Conservation (phyloP, 2,888 invertebrate species). For the Dicroscelio sp. region DNA sequence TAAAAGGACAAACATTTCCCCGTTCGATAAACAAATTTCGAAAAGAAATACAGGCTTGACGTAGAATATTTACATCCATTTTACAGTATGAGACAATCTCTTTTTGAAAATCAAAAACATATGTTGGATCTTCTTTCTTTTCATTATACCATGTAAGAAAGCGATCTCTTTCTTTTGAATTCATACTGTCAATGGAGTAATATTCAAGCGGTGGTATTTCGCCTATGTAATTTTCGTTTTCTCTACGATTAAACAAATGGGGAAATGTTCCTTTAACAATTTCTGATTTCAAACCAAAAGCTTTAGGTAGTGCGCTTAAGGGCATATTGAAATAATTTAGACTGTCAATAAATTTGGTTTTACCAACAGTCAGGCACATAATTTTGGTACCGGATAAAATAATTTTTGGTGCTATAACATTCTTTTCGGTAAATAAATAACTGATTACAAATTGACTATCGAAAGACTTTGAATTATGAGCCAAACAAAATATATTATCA, state of each 20-base stretch:
- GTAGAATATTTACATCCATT: too few relatives aligned
- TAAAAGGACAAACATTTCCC: too few relatives aligned
- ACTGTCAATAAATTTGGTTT: constrained; percentile 20
- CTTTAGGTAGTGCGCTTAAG: constrained; percentile 9
- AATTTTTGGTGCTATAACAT: background rate
- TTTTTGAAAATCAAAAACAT: constrained; percentile 10
- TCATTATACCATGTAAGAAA: background rate
- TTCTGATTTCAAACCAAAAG: background rate
- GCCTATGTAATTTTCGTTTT: background rate
- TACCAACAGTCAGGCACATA: background rate
- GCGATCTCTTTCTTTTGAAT: background rate
- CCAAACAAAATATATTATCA: constrained; percentile 1
- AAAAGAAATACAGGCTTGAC: too few relatives aligned
- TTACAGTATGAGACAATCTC: background rate
- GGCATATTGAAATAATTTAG: constrained; percentile 14
- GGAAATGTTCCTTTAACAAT: constrained; percentile 1
- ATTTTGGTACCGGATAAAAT: constrained; percentile 23
- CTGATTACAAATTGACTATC: background rate
- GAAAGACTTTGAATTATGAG: background rate
- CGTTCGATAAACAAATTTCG: too few relatives aligned
- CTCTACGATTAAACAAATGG: background rate
- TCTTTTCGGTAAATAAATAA: background rate
- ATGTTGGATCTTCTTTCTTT: background rate
- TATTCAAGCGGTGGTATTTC: background rate
- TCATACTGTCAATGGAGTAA: background rate